Evolutionary conservation across 2,113 vertebrate genomes (phyloP).

Genomic region (Sturnira hondurensis): DNA sequence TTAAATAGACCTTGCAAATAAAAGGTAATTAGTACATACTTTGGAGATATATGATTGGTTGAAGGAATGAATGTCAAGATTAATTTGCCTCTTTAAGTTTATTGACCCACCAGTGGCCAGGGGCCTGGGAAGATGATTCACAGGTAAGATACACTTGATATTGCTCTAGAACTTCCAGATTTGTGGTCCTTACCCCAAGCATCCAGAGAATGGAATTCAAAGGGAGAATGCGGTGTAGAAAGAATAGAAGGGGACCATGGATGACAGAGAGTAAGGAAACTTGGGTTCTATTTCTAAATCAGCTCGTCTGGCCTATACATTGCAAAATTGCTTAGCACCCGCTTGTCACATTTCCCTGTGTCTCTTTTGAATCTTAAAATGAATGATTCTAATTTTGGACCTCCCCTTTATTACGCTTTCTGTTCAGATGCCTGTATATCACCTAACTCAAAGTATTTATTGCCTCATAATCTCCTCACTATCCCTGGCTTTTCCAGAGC

Average conservation of each 20-base stretch:
- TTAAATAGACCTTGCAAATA: not conserved
- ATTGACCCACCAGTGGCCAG: not conserved
- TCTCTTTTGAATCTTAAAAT: not conserved
- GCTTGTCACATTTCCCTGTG: not conserved
- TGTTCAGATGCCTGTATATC: not conserved
- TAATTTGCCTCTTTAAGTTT: not conserved
- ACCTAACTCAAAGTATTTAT: not conserved
- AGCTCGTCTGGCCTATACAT: too few relatives aligned
- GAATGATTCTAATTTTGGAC: not conserved
- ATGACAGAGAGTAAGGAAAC: not conserved
- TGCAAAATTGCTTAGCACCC: not conserved
- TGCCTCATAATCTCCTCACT: not conserved
- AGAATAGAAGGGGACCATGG: not conserved
- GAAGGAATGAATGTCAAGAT: not conserved
- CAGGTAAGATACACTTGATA: rapidly evolving
- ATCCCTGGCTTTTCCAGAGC: not conserved
- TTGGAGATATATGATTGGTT: not conserved
- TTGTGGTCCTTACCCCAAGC: not conserved
- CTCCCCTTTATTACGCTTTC: not conserved
- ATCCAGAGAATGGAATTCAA: not conserved
- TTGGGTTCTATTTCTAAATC: not conserved
- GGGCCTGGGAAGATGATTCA: not conserved
- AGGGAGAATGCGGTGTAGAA: not conserved
- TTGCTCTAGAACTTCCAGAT: not conserved
- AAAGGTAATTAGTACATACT: not conserved